These are phyloP conservation scores for Petrocephalus microphthalmus DNA, from an alignment of 2,113 vertebrate genomes.

Conservation along the genomic window DNA sequence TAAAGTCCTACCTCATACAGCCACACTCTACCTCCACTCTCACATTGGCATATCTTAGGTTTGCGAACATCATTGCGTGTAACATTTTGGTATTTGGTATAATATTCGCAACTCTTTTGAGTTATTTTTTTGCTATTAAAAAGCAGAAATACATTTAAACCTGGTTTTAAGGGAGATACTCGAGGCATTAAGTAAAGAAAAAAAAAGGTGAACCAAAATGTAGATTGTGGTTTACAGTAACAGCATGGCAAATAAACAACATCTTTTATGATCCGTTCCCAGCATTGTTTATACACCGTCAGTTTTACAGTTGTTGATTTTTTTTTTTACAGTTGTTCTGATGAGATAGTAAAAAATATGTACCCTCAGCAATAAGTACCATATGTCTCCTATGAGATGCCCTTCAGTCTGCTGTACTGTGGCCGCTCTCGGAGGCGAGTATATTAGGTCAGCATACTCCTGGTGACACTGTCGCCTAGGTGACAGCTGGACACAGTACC, in stretches of 20 bases:
- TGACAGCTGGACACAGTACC: not conserved
- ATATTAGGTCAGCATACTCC: not conserved
- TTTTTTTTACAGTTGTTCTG: slow-evolving; percentile 7
- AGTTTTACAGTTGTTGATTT: slow-evolving; percentile 1
- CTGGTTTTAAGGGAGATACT: not conserved
- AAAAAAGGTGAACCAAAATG: not conserved
- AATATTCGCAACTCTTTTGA: not conserved
- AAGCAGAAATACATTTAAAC: not conserved
- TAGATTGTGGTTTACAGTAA: slow-evolving; percentile 2
- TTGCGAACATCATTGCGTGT: not conserved
- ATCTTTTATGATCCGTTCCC: slow-evolving; percentile 4
- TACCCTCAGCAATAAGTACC: not conserved
- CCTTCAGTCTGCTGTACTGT: not conserved
- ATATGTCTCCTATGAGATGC: not conserved
- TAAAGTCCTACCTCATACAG: not conserved
- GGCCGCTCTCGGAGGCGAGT: not conserved
- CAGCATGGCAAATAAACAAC: not conserved
- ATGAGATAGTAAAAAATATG: slow-evolving; percentile 11
- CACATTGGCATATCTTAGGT: too few relatives aligned
- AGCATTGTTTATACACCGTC: not conserved
- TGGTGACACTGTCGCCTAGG: not conserved
- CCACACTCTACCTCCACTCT: too few relatives aligned
- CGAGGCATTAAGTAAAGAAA: not conserved
- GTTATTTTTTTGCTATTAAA: not conserved
- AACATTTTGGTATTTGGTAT: not conserved